Evolutionary conservation across 2,888 invertebrate species (phyloP).

Genomic region (Drosophila koepferae): DNA sequence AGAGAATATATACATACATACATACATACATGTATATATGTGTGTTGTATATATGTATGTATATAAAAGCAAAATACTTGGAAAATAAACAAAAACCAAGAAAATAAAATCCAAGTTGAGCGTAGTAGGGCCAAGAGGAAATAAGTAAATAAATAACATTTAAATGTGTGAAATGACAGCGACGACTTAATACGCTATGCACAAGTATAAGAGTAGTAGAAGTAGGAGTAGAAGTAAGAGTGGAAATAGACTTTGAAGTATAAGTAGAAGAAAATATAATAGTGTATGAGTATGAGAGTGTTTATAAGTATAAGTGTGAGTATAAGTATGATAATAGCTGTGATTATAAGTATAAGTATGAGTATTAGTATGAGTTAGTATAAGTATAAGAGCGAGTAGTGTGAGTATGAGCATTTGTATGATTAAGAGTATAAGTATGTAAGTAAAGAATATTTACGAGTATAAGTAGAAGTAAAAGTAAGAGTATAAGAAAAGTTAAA

Average conservation of each 20-base stretch:
- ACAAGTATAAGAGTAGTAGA: neutral
- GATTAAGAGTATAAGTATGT: neutral
- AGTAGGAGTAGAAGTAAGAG: neutral
- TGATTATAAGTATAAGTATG: neutral
- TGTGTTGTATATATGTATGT: neutral
- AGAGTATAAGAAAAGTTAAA: neutral
- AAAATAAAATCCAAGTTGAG: constrained; percentile 4
- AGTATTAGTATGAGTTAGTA: neutral
- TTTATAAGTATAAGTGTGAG: neutral
- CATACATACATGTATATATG: no score
- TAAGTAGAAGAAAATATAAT: neutral
- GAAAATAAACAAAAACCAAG: constrained; percentile 25
- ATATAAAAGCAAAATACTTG: constrained; percentile 19
- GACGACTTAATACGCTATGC: neutral
- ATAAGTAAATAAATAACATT: constrained; percentile 9
- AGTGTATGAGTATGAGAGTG: neutral
- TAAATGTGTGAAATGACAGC: neutral
- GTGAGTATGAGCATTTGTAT: neutral
- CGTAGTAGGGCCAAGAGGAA: neutral
- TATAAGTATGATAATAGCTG: neutral
- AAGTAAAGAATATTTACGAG: neutral
- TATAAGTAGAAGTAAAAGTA: neutral
- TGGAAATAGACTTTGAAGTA: neutral
- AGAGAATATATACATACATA: neutral
- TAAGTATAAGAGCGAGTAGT: no score